A percentile compares a stretch with the other conserved stretches of the same genome.
Conservation (phyloP, 2,113 vertebrate genomes). For the Australoheros scitulus region DNA sequence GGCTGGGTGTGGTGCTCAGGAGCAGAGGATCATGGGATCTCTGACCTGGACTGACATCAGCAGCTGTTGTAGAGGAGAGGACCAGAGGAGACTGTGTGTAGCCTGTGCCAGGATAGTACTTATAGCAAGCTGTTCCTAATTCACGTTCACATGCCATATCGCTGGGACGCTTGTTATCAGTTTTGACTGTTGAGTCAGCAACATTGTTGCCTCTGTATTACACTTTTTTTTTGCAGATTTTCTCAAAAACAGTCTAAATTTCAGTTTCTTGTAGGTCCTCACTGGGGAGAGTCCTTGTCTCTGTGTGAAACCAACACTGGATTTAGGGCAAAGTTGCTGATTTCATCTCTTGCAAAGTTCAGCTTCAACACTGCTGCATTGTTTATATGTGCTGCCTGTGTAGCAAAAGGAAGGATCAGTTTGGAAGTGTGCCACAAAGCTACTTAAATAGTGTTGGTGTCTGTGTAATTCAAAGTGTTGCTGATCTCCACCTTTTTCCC, state of each 20-base stretch:
- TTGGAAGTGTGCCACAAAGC: conserved; percentile 5
- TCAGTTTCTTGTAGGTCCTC: conserved; percentile 8
- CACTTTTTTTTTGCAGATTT: conserved; percentile 1
- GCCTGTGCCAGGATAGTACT: conserved; percentile 37
- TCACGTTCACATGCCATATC: conserved; percentile 53
- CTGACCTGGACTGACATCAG: conserved; percentile 73
- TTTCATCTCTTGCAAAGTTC: conserved; percentile 21
- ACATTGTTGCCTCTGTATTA: neutral
- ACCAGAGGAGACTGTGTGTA: conserved; percentile 39
- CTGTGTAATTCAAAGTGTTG: neutral
- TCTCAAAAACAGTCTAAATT: conserved; percentile 24
- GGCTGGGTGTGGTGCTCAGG: conserved; percentile 69
- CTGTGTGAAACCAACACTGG: neutral
- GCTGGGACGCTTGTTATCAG: conserved; percentile 25
- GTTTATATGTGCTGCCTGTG: neutral
- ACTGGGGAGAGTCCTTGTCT: neutral
- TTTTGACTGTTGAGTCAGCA: neutral
- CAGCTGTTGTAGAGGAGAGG: conserved; percentile 67
- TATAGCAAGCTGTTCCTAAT: conserved; percentile 48
- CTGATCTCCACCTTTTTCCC: conserved; percentile 35
- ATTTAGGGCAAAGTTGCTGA: neutral
- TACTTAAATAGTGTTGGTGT: neutral
- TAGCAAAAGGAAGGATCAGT: neutral
- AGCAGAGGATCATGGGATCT: conserved; percentile 73
- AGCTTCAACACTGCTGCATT: conserved; percentile 44